Evolutionary conservation across 2,888 invertebrate genomes (phyloP).

Genomic region (Athalia circularis): DNA sequence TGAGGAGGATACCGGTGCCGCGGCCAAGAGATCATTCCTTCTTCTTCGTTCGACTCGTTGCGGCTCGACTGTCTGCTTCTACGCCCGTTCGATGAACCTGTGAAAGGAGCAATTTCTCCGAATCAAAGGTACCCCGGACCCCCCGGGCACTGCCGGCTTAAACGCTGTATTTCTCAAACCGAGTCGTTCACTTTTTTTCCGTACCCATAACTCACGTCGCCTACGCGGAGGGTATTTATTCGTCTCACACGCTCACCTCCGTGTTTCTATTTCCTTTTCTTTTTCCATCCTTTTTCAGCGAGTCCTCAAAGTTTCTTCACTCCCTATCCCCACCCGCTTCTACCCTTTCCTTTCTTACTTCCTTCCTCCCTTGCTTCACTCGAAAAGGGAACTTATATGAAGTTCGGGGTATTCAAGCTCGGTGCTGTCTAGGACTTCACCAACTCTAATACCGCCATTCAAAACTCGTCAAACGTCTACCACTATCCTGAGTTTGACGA

Average conservation of each 20-base stretch:
- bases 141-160: constrained; percentile 18
- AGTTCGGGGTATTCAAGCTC: constrained; percentile 4
- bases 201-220: constrained; percentile 29
- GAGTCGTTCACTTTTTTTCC: constrained; percentile 34
- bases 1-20: not conserved
- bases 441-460: constrained; percentile 31
- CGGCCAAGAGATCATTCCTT: not conserved
- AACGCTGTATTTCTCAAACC: constrained; percentile 39
- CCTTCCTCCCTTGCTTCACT: no score
- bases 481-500: constrained; percentile 18
- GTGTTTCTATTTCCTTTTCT: not conserved
- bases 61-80: not conserved
- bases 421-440: constrained; percentile 30
- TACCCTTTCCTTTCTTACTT: no score
- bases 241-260: not conserved
- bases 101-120: constrained; percentile 39
- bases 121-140: constrained; percentile 24
- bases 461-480: constrained; percentile 41
- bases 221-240: constrained; percentile 34
- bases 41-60: not conserved
- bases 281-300: not conserved
- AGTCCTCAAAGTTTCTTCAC: no score
- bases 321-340: no score
- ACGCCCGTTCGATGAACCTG: constrained; percentile 39
- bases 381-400: not conserved